phyloP scores from a whole-genome alignment of 92 coral and sea anemone genomes.

The Umimayanthus chanpuru region DNA sequence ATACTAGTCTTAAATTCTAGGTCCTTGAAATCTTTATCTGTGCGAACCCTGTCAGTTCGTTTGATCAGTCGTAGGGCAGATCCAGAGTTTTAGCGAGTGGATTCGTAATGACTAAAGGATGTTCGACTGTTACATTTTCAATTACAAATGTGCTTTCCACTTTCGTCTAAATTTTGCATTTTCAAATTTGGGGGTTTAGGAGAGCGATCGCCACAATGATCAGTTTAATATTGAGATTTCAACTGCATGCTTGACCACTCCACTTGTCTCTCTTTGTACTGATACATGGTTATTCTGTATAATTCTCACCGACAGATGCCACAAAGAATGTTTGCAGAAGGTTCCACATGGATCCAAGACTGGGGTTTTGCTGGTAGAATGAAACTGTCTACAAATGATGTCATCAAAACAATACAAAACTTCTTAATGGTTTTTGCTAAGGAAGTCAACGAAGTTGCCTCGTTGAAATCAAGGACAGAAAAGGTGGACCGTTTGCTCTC shows the following conservation, averaged over 20 bases:
- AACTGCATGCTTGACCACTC: neutral
- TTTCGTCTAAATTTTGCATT: too few species aligned
- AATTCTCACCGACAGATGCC: constrained; percentile 60
- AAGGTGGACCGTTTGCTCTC: constrained; percentile 69
- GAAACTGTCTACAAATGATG: constrained; percentile 55
- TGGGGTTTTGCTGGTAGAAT: constrained; percentile 90
- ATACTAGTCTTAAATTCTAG: too few species aligned
- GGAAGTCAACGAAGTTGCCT: constrained; percentile 52
- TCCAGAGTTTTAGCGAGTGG: too few species aligned
- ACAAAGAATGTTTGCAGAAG: constrained; percentile 41
- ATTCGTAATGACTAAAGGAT: too few species aligned
- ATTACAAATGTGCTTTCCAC: too few species aligned
- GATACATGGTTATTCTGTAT: neutral
- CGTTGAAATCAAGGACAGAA: constrained; percentile 55
- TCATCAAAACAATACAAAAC: constrained; percentile 58
- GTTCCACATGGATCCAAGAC: constrained; percentile 50
- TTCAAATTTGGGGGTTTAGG: too few species aligned
- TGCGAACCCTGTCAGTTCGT: too few species aligned
- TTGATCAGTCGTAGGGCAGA: too few species aligned
- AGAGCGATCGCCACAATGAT: too few species aligned
- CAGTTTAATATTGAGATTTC: neutral
- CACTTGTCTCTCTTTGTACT: neutral
- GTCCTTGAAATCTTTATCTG: too few species aligned
- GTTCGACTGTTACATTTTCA: too few species aligned
- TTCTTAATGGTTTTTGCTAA: constrained; percentile 56